Evolutionary conservation across 2,888 invertebrate genomes (phyloP).

Genomic region (Chalcosyrphus nemorum): DNA sequence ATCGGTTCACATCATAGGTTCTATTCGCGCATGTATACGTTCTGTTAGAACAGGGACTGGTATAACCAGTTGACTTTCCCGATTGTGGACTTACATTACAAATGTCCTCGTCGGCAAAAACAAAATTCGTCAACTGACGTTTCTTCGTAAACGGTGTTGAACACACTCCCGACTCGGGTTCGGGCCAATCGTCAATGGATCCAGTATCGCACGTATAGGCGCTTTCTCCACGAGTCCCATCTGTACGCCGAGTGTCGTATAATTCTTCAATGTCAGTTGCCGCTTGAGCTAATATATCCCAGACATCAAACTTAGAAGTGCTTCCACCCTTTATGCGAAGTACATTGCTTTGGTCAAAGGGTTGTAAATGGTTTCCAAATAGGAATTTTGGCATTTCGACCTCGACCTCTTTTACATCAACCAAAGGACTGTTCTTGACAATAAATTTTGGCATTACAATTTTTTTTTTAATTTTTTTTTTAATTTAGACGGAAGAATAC

Average conservation of each 20-base stretch:
- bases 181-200: neutral
- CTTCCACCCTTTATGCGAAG: constrained; percentile 35
- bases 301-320: constrained; percentile 72
- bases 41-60: neutral
- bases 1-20: neutral
- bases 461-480: neutral
- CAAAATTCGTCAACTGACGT: too few species aligned
- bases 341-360: neutral
- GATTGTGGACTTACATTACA: neutral
- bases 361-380: constrained; percentile 30
- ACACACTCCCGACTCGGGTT: too few species aligned
- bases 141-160: too few species aligned
- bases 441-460: neutral
- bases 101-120: too few species aligned
- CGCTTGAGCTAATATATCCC: constrained; percentile 76
- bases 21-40: neutral
- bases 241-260: constrained; percentile 5
- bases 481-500: constrained; percentile 5
- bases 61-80: neutral
- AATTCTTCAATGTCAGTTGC: constrained; percentile 76
- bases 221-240: neutral
- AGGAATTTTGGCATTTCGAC: constrained; percentile 69
- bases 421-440: neutral
- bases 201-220: neutral
- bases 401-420: neutral